Base-by-base conservation (phyloP, 2,113 vertebrate species). In the Nyctereutes procyonoides region DNA sequence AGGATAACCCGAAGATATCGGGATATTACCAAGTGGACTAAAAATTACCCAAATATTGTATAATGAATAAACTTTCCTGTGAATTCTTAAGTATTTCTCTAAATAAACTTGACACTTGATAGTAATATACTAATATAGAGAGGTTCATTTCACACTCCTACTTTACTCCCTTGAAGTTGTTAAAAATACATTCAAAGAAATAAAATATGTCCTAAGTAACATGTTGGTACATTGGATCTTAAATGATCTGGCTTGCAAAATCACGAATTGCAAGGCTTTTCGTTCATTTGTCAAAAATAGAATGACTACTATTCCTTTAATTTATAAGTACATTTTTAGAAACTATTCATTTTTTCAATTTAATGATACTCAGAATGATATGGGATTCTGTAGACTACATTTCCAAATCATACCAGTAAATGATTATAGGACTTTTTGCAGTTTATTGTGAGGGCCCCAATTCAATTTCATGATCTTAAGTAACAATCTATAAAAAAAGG, bases 251-350 rank as follows among this genome's bases (percentile, higher is more conserved):
- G 67, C 51, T 79, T 92, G 55, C 12, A 95, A 88, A 79, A 83
- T 56, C 56, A 93, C 55, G 17, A 77, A 82, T 67, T 67, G 60
- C 53, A 93, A 88, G 62, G 65, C 28, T 89, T 96, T 96, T 77
- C 74, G 28, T 71, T 97, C 80, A 90, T 73, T 71, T 90, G 56
- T 55, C 35, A 71, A 65, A 96, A 94, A 81, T 3, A 90, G 51
- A 92, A 76, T 62, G n/a, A 89, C n/a, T 65, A 88, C 4, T 28
- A 85, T 5, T 90, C 32, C 58, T 97, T 97, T 93, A 63, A 81
- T 85, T 97, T 81, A 20, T 14, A 96, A 84, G 32, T 89, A 60
- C 67, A 87, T n/a, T 90, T 97, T 96, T 58, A 90, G 32, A 95
- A 97, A 93, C 8, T 4, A 83, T 35, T 77, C 8, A 62, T 38